Conservation (phyloP, 2,113 vertebrate genomes). For the Corythoichthys haematopterus region DNA sequence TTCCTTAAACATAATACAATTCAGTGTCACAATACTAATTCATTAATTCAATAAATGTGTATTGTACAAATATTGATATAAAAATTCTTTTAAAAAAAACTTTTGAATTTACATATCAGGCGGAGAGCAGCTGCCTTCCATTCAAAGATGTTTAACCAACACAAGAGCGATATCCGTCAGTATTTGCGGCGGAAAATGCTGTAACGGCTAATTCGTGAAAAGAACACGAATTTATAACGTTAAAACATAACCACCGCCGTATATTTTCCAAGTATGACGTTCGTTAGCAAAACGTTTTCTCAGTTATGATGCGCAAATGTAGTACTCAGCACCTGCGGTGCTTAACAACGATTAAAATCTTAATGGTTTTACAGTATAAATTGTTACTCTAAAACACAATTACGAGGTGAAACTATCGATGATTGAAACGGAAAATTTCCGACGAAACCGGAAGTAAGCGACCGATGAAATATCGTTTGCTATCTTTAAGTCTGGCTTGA, state of each 20-base stretch:
- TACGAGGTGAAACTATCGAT: neutral
- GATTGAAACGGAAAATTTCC: neutral
- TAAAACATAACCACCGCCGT: neutral
- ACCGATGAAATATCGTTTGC: constrained; percentile 27
- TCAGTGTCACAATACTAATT: no score
- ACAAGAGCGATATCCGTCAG: constrained; percentile 28
- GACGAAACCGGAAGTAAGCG: constrained; percentile 53
- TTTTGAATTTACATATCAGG: neutral
- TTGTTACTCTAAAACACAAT: neutral
- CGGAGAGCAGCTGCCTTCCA: neutral
- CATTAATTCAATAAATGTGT: neutral
- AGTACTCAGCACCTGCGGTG: neutral
- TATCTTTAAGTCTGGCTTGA: constrained; percentile 49
- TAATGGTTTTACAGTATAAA: neutral
- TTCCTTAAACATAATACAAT: neutral
- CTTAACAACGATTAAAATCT: neutral
- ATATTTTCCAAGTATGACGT: neutral
- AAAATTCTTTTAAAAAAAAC: neutral
- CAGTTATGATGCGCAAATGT: neutral
- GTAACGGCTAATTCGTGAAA: neutral
- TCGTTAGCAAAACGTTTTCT: neutral
- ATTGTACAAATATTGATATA: neutral
- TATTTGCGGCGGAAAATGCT: neutral
- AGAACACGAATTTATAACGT: neutral
- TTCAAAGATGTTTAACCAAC: constrained; percentile 28